Evolutionary conservation across 2,113 vertebrate genomes (phyloP).

Genomic region (Hemichromis elongatus): DNA sequence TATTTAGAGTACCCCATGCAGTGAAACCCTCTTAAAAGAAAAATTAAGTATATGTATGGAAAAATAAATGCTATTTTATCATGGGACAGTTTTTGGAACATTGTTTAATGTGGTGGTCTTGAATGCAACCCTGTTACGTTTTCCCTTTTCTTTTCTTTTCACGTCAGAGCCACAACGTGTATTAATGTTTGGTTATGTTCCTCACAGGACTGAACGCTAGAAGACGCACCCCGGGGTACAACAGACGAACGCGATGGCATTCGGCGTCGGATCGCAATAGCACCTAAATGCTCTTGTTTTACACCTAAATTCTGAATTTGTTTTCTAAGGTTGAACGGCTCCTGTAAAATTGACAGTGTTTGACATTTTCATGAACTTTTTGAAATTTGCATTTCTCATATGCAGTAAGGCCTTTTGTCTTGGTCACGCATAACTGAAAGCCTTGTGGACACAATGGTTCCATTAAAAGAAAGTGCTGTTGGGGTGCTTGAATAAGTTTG

Average conservation of each 20-base stretch:
- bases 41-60: constrained; percentile 54
- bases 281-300: constrained; percentile 30
- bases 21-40: constrained; percentile 46
- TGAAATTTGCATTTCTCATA: constrained; percentile 55
- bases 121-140: constrained; percentile 46
- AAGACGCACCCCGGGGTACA: constrained; percentile 7
- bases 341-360: constrained; percentile 44
- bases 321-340: constrained; percentile 29
- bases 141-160: constrained; percentile 2
- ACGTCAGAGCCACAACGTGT: constrained; percentile 28
- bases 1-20: constrained; percentile 55
- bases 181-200: constrained; percentile 29
- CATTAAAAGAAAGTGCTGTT: constrained; percentile 24
- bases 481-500: constrained; percentile 38
- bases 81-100: constrained; percentile 58
- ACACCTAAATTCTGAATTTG: constrained; percentile 21
- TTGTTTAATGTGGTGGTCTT: constrained; percentile 56
- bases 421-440: constrained; percentile 32
- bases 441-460: constrained; percentile 36
- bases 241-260: neutral
- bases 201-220: constrained; percentile 27
- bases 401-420: constrained; percentile 57
- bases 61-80: constrained; percentile 68
- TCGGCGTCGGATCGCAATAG: constrained; percentile 38
- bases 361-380: constrained; percentile 48